A percentile compares a stretch with the other conserved stretches of the same genome.
Conservation (phyloP, 2,113 vertebrate genomes). For the Anoura caudifer region DNA sequence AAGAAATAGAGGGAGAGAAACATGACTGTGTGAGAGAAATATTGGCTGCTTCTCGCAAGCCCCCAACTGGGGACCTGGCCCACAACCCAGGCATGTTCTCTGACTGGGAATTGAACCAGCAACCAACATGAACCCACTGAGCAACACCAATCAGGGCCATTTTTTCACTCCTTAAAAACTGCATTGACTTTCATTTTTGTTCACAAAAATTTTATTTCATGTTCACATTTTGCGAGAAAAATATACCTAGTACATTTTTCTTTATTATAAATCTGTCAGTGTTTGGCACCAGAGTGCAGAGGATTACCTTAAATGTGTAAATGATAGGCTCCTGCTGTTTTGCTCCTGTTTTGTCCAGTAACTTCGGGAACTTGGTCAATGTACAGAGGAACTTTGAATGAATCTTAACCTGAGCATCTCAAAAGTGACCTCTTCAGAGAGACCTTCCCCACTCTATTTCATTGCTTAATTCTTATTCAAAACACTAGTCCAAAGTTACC, state of each 20-base stretch:
- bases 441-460: background rate
- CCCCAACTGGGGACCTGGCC: no score
- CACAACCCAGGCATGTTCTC: no score
- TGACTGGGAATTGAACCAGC: no score
- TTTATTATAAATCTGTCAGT: background rate
- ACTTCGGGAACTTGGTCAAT: constrained; percentile 1
- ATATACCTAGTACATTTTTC: background rate
- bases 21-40: no score
- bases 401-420: background rate
- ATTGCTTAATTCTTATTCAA: background rate
- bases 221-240: constrained; percentile 9
- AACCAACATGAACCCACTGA: no score
- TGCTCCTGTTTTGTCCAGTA: background rate
- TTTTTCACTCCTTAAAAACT: background rate
- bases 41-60: no score
- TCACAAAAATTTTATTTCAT: constrained; percentile 24
- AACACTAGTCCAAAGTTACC: constrained; percentile 4
- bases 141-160: no score
- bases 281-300: background rate
- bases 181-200: background rate
- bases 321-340: background rate
- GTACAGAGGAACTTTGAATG: constrained; percentile 6
- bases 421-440: background rate
- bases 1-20: no score
- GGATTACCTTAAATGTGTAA: background rate